These are phyloP conservation scores for Philonicus albiceps DNA, from an alignment of 2,888 invertebrate species.

Conservation along the genomic window DNA sequence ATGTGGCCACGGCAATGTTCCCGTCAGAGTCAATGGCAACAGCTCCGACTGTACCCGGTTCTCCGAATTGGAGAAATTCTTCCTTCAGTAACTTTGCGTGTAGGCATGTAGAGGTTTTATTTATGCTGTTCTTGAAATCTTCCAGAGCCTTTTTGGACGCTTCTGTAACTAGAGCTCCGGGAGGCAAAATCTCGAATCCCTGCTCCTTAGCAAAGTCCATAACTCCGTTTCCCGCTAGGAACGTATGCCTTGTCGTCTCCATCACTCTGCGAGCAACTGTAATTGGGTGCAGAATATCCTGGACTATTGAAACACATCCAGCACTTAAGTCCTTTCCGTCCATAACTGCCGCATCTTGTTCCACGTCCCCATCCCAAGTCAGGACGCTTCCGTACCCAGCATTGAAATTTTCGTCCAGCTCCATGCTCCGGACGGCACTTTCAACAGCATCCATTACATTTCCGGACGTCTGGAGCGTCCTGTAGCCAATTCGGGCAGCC, in stretches of 20 bases:
- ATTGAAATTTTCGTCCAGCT: constrained; percentile 80
- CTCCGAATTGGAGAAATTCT: constrained; percentile 60
- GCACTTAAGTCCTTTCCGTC: constrained; percentile 72
- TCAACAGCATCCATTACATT: constrained; percentile 78
- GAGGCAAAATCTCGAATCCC: constrained; percentile 69
- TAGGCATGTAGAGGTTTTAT: neutral
- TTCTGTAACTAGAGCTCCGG: constrained; percentile 72
- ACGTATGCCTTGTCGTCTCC: constrained; percentile 76
- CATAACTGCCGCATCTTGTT: constrained; percentile 88
- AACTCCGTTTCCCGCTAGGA: constrained; percentile 78
- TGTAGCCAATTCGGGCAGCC: constrained; percentile 70
- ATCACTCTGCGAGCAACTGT: constrained; percentile 78
- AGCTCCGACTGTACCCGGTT: constrained; percentile 83
- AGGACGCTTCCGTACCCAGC: constrained; percentile 84
- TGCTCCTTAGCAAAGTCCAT: constrained; percentile 70
- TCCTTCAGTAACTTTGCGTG: neutral
- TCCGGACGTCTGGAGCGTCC: constrained; percentile 67
- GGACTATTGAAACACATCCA: constrained; percentile 78
- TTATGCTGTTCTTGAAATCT: constrained; percentile 54
- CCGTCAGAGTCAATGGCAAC: constrained; percentile 77
- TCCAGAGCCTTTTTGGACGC: constrained; percentile 68
- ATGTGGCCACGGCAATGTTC: constrained; percentile 80
- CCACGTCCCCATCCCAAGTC: constrained; percentile 77
- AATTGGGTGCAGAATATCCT: constrained; percentile 79
- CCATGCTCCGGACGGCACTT: constrained; percentile 77